Base-by-base conservation (phyloP, 2,888 invertebrate genomes). In the Agonopterix alstromeriana region DNA sequence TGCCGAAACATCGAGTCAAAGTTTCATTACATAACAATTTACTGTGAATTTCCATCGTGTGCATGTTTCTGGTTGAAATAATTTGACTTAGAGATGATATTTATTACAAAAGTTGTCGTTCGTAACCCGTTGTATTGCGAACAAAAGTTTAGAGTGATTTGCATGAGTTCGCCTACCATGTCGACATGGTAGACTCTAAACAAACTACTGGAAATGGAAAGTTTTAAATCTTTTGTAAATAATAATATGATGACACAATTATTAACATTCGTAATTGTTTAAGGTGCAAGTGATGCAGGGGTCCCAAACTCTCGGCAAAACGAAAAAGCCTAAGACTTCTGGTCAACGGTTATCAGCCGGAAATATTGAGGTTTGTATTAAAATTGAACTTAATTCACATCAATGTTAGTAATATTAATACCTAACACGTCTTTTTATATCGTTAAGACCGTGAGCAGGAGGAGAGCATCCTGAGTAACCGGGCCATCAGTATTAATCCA, bases 341-440 rank as follows among this genome's bases (percentile, higher is more conserved):
- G 92, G 93, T 35, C 95, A 95, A 71, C 90, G 96, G 51, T 92
- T 95, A 65, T 95, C 95, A 17, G 94, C 95, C 35, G 95, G 95
- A 48, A 94, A 96, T 70, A 94, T 97, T 60, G 97, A 97, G 82
- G 86, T 42, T 8, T 11, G 42, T 42, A 12, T 8, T 38, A 10
- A 38, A 11, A 42, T 42, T 42, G 4, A n/a, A 38, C 10, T n/a
- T n/a, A 38, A 38, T 38, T 17, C 3, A 17, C 17, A 17, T 17
- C 17, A 17, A 17, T 14, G 14, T 3, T 14, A 14, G 14, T 14
- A 14, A 14, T 17, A 17, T 17, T 17, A 2, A 4, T 17, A 17
- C 17, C 17, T 17, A 17, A 38, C 38, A 10, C 9, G 10, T 38
- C 38, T 10, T 10, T 38, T 1, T 9, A 10, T 38, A 38, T 7